Percentiles rank a stretch among this genome's conserved stretches.
Conservation (phyloP, 2,113 vertebrate genomes). For the Pachypanchax playfairii region DNA sequence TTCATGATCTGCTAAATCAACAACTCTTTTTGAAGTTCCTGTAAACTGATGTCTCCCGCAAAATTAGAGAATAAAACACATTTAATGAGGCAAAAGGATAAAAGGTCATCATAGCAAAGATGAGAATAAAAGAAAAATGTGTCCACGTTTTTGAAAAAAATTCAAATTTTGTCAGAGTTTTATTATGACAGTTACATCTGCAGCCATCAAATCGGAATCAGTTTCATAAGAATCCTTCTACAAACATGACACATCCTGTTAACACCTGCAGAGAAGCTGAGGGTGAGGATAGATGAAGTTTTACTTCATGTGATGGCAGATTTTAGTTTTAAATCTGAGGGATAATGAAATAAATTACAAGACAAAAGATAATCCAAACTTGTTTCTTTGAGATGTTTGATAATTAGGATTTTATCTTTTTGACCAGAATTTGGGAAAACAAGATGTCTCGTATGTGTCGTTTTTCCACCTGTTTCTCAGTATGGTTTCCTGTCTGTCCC, state of each 20-base stretch:
- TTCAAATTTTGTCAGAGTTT: neutral
- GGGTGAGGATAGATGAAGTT: neutral
- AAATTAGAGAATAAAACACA: too few relatives aligned
- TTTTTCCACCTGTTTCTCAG: conserved; percentile 14
- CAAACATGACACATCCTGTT: neutral
- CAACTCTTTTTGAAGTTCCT: too few relatives aligned
- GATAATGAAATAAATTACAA: too few relatives aligned
- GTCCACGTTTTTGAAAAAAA: neutral
- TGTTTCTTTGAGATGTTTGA: too few relatives aligned
- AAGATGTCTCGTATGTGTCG: neutral
- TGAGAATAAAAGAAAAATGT: neutral
- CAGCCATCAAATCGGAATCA: neutral
- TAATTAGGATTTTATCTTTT: neutral
- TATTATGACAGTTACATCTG: conserved; percentile 15
- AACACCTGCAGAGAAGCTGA: neutral
- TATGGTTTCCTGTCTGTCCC: conserved; percentile 22
- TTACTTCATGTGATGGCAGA: too few relatives aligned
- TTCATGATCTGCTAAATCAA: too few relatives aligned
- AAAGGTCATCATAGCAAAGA: too few relatives aligned
- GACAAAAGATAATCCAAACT: too few relatives aligned
- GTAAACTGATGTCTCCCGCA: too few relatives aligned
- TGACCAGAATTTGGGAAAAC: too few relatives aligned
- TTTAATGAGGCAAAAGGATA: too few relatives aligned
- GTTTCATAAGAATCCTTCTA: neutral
- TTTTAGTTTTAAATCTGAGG: too few relatives aligned